Conservation (phyloP, 2,797 vertebrate genomes). For the Esox masquinongy region DNA sequence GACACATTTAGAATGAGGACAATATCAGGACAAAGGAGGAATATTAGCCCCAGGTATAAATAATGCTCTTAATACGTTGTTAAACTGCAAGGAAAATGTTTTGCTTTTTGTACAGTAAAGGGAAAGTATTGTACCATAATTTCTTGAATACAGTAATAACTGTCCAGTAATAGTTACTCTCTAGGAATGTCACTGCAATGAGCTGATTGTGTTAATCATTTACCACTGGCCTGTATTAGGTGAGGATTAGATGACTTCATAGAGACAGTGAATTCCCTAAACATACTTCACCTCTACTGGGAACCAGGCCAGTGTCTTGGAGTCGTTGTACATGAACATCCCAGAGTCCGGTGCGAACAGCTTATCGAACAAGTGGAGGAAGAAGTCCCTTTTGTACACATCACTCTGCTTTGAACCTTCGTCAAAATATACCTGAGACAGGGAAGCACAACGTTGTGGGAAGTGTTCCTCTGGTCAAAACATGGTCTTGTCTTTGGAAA, state of each 20-base stretch:
- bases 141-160: not conserved
- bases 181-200: not conserved
- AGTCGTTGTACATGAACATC: slow-evolving; percentile 87
- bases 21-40: no score
- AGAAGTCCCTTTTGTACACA: slow-evolving; percentile 89
- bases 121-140: not conserved
- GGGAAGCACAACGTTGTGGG: not conserved
- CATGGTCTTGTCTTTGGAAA: not conserved
- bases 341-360: slow-evolving; percentile 81
- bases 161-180: not conserved
- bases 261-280: not conserved
- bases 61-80: not conserved
- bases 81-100: not conserved
- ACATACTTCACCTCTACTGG: slow-evolving; percentile 79
- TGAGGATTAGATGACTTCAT: not conserved
- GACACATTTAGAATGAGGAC: no score
- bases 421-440: slow-evolving; percentile 65
- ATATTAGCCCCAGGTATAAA: no score
- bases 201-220: not conserved
- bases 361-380: slow-evolving; percentile 85
- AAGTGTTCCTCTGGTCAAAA: not conserved
- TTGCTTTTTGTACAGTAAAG: not conserved
- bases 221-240: not conserved
- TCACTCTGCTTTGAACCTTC: slow-evolving; percentile 64
- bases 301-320: slow-evolving; percentile 88